Conservation (phyloP, 2,113 vertebrate genomes). For the Tylochromis polylepis region DNA sequence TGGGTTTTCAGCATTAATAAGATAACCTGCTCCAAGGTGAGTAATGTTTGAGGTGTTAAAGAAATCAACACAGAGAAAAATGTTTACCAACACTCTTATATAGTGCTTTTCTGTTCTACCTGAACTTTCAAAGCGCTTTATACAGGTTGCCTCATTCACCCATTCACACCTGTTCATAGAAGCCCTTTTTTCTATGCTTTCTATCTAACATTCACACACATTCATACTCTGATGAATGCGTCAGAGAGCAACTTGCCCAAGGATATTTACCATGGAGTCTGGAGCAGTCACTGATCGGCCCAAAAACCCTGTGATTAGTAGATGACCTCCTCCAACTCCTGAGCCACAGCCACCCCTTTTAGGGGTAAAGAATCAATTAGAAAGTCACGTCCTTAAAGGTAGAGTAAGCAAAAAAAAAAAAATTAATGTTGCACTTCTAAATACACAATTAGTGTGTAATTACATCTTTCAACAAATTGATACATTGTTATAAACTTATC, state of each 20-base stretch:
- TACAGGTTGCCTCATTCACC: background rate
- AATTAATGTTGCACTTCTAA: background rate
- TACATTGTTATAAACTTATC: background rate
- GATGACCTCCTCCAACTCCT: background rate
- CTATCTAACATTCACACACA: no score
- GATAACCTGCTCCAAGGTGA: background rate
- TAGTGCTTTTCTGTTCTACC: background rate
- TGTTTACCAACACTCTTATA: background rate
- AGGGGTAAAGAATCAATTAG: background rate
- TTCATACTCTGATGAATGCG: background rate
- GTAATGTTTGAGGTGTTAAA: background rate
- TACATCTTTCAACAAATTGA: background rate
- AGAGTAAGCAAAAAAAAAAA: background rate
- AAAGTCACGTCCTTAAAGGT: background rate
- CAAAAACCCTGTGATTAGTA: background rate
- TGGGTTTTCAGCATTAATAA: background rate
- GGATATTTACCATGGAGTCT: background rate
- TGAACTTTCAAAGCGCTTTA: background rate
- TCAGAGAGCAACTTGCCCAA: background rate
- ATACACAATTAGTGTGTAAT: background rate
- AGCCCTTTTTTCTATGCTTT: background rate
- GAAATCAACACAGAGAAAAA: background rate
- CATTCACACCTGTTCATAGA: background rate
- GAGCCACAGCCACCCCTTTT: background rate
- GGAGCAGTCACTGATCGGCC: background rate